Evolutionary conservation across 2,797 vertebrate species (phyloP).

Genomic region (Ibycter americanus): DNA sequence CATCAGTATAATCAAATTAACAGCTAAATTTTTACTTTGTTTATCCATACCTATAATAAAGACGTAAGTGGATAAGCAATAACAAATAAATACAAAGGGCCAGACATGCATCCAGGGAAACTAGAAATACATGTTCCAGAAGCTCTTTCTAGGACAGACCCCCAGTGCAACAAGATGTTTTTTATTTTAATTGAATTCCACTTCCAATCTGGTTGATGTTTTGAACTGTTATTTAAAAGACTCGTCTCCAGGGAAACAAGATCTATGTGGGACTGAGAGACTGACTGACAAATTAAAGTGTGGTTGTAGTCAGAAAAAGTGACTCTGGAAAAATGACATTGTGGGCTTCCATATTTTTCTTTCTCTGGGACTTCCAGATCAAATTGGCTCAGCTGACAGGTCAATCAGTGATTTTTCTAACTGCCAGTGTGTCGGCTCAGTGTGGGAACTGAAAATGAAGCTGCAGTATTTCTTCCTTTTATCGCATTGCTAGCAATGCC

Average conservation of each 20-base stretch:
- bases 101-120: background rate
- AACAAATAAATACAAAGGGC: background rate
- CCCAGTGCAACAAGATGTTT: background rate
- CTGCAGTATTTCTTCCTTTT: background rate
- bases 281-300: slow-evolving; percentile 43
- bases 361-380: slow-evolving; percentile 12
- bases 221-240: slow-evolving; percentile 57
- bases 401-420: slow-evolving; percentile 7
- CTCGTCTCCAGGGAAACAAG: slow-evolving; percentile 59
- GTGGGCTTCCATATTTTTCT: background rate
- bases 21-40: background rate
- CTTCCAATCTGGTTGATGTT: slow-evolving; percentile 52
- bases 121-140: background rate
- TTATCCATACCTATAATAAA: background rate
- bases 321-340: slow-evolving; percentile 32
- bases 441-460: background rate
- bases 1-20: background rate
- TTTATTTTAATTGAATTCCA: slow-evolving; percentile 44
- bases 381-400: slow-evolving; percentile 1
- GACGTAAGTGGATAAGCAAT: background rate
- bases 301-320: background rate
- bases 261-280: slow-evolving; percentile 7
- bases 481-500: background rate
- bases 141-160: background rate
- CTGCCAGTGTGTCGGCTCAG: background rate